Evolutionary conservation across 2,888 invertebrate genomes (phyloP).

Genomic region (Pheosia tremula): DNA sequence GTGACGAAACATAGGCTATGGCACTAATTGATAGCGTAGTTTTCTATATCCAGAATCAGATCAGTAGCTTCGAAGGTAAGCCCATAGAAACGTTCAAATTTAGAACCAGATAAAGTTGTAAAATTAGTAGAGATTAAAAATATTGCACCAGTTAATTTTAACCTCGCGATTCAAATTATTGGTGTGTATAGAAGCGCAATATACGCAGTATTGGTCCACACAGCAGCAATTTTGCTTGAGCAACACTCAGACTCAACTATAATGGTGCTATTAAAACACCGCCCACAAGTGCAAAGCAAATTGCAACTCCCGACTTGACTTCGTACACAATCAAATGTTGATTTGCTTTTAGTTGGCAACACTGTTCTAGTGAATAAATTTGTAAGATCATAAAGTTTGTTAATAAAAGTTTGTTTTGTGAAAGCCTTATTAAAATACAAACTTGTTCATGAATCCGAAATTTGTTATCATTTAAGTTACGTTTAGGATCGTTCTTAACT

Average conservation of each 20-base stretch:
- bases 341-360: slow-evolving; percentile 75
- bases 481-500: not conserved
- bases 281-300: slow-evolving; percentile 79
- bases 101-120: too few relatives aligned
- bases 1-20: too few relatives aligned
- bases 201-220: slow-evolving; percentile 53
- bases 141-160: not conserved
- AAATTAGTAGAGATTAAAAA: too few relatives aligned
- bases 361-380: slow-evolving; percentile 78
- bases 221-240: slow-evolving; percentile 72
- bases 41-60: too few relatives aligned
- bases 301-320: slow-evolving; percentile 77
- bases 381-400: slow-evolving; percentile 64
- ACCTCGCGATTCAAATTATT: not conserved
- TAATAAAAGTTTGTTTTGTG: slow-evolving; percentile 32
- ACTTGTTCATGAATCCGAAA: slow-evolving; percentile 7
- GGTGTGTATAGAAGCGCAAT: not conserved
- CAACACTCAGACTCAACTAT: slow-evolving; percentile 71
- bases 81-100: too few relatives aligned
- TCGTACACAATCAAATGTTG: slow-evolving; percentile 81
- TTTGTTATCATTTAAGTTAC: slow-evolving; percentile 14
- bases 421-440: slow-evolving; percentile 6
- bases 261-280: slow-evolving; percentile 80
- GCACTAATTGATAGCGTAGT: too few relatives aligned
- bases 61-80: too few relatives aligned